Base-by-base conservation (phyloP, 2,113 vertebrate genomes). In the Nibea albiflora region DNA sequence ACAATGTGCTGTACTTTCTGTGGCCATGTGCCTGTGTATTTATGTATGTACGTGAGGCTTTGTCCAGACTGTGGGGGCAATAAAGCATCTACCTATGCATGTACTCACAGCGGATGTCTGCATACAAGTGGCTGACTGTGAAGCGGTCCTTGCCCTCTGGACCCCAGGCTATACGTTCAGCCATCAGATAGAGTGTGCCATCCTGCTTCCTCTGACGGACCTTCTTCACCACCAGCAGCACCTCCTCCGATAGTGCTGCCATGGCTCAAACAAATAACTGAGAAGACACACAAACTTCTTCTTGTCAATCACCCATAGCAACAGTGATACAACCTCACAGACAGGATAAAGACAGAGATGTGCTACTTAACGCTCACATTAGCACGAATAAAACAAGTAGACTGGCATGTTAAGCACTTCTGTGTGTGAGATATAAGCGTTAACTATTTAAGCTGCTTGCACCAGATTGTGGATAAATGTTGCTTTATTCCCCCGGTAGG, bases 131-230 rank as follows among this genome's bases (percentile, higher is more conserved):
- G 94, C 98, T 99, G 94, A 99, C 90, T 15, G 97, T 96, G 94
- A 99, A 99, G 35, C 98, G 96, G 91, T 99, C 98, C 84, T 99
- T 99, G 88, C 98, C 98, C 89, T 99, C 98, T 19, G 98, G 97
- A 63, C 98, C 96, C 98, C 98, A 99, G 2, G 98, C 98, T 35
- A 99, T 96, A 80, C 98, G 95, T 66, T 99, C 98, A 8, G 98
- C 97, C 98, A 99, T 99, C 76, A 99, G 95, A 89, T 98, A 99
- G 0, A 99, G 95, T 2, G 98, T 98, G 47, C 98, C 98, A 85
- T 99, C 98, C 90, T 99, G 98, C 91, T 99, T 99, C 94, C 96
- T 98, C 86, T 99, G 97, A 24, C 98, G 98, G 15, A 99, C 98
- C 83, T 96, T 98, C 92, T 99, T 99, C 52, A 99, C 95, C 69